Evolutionary conservation across 2,113 vertebrate genomes (phyloP).

Genomic region (Etheostoma spectabile): DNA sequence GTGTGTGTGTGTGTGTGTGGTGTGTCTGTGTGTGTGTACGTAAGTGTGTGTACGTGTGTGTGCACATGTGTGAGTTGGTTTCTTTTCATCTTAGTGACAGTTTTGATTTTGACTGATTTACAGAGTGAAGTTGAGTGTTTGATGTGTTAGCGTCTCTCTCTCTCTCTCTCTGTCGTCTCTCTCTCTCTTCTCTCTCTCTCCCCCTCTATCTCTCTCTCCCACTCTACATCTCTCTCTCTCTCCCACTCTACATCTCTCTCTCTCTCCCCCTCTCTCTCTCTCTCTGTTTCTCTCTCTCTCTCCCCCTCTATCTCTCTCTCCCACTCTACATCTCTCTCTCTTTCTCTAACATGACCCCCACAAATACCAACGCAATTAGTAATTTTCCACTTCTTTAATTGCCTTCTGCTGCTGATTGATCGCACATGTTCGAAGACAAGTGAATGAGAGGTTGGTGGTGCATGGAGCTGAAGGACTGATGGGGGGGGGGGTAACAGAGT

Average conservation of each 20-base stretch:
- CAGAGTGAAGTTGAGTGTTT: slow-evolving; percentile 26
- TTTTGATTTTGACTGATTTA: slow-evolving; percentile 28
- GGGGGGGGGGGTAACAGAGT: too few species aligned
- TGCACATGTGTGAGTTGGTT: neutral
- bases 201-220: too few species aligned
- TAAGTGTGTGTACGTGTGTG: neutral
- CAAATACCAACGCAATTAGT: slow-evolving; percentile 51
- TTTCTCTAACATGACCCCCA: slow-evolving; percentile 14
- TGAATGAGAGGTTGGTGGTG: too few species aligned
- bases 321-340: neutral
- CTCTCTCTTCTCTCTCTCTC: too few species aligned
- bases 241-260: neutral
- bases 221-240: too few species aligned
- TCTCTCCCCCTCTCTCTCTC: too few species aligned
- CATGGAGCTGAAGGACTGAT: too few species aligned
- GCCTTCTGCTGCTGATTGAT: slow-evolving; percentile 40
- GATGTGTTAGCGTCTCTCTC: slow-evolving; percentile 3
- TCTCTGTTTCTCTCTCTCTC: neutral
- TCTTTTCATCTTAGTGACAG: slow-evolving; percentile 35
- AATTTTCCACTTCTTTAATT: slow-evolving; percentile 49
- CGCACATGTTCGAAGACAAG: slow-evolving; percentile 42
- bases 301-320: neutral
- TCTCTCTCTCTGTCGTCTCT: slow-evolving; percentile 3
- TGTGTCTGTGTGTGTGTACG: neutral
- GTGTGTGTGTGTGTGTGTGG: neutral